These are phyloP conservation scores for Notechis scutatus DNA, from an alignment of 2,113 vertebrate species.

Conservation along the genomic window DNA sequence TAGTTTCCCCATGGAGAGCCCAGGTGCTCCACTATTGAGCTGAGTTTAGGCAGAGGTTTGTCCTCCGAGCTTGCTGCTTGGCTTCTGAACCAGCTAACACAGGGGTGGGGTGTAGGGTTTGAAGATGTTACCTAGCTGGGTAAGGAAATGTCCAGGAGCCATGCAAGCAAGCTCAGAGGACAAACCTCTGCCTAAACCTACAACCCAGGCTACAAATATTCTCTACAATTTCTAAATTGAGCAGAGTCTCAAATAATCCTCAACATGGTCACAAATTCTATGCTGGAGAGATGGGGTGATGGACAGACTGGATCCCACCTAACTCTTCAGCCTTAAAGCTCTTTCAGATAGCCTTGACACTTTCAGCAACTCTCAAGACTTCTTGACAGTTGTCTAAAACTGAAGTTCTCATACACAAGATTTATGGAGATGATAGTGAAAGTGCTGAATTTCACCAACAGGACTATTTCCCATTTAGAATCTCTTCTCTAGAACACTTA, in stretches of 20 bases:
- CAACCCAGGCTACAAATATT: background rate
- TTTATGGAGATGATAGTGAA: background rate
- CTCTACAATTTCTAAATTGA: background rate
- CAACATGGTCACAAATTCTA: background rate
- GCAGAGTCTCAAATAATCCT: background rate
- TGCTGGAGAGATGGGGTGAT: background rate
- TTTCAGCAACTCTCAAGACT: background rate
- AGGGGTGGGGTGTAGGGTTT: background rate
- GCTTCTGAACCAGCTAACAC: background rate
- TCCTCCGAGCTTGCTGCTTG: background rate
- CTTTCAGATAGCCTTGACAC: background rate
- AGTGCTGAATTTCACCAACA: background rate
- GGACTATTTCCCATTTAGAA: background rate
- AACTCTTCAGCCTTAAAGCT: background rate
- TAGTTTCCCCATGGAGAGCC: background rate
- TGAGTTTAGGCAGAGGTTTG: background rate
- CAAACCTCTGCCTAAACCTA: background rate
- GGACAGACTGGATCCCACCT: background rate
- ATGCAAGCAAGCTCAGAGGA: background rate
- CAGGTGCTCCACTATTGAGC: background rate
- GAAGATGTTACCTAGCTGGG: background rate
- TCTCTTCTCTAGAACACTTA: background rate
- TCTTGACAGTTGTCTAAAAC: background rate
- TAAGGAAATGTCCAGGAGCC: background rate
- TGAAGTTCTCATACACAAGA: background rate